Base-by-base conservation (phyloP, 2,888 invertebrate genomes). In the Hipparchia semele region DNA sequence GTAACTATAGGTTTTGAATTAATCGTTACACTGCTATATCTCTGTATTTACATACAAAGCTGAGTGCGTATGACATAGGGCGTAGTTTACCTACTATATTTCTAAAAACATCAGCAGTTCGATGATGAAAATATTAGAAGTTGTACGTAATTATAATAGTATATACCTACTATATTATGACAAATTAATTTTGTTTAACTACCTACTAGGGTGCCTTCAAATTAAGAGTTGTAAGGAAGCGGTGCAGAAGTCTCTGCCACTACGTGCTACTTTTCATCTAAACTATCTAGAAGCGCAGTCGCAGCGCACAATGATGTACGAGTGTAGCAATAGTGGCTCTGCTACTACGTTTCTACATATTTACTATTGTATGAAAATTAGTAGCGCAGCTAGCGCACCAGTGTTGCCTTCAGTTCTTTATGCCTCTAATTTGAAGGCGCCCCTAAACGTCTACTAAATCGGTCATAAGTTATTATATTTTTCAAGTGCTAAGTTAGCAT, bases 1-100 rank as follows among this genome's bases (percentile, higher is more conserved):
- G 74, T 72, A 74, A 73, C 72, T 73, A 58, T 67, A 46, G 62
- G 45, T 46, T 74, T 69, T 70, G 66, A 62, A 71, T 73, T 61
- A 53, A 64, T 54, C 46, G 7, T 61, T 75, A 78, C 79, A 79
- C 79, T 76, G 68, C 74, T 23, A 13, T 65, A 61, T 70, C 75
- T 76, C 76, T 76, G 76, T 79, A 77, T 70, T 73, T 72, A 60
- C 70, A 73, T 79, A 79, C 78, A 76, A 76, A 79, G 77, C 60
- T 66, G 76, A 79, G 79, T 79, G 79, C 75, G 39, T 70, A 64
- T 23, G 53, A 62, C 5, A 46, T 54, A 46, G 45, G 39, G 10
- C 6, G 39, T 39, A 39, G 39, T 39, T 2, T 39, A 39, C 4
- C 12, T 8, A 51, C 10, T 7, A 64, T 64, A 62, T 70, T 56